Conservation (phyloP, 2,888 invertebrate species). For the Drosophila pseudotakahashii region DNA sequence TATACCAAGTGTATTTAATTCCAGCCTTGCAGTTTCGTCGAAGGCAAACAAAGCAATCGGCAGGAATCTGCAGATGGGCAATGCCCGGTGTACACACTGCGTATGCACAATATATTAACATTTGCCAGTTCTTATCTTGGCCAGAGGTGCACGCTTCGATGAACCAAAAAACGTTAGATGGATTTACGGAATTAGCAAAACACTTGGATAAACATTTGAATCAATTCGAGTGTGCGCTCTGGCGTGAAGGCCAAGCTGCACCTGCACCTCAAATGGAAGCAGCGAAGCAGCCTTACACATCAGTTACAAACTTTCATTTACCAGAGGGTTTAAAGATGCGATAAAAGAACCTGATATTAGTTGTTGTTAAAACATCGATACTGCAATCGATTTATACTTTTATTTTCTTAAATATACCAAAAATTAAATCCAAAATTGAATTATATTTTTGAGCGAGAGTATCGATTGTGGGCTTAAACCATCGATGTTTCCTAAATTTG, state of each 20-base stretch:
- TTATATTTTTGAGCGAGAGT: too few species aligned
- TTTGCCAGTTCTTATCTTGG: slow-evolving; percentile 47
- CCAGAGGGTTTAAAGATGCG: not conserved
- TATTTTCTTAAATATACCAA: too few species aligned
- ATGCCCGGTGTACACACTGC: slow-evolving; percentile 19
- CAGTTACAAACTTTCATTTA: not conserved
- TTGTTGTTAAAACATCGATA: too few species aligned
- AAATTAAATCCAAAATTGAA: too few species aligned
- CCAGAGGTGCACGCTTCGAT: slow-evolving; percentile 46
- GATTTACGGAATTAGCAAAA: slow-evolving; percentile 34
- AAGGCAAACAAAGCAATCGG: slow-evolving; percentile 48
- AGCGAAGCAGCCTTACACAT: not conserved
- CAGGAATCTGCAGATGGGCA: slow-evolving; percentile 8
- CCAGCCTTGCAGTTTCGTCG: slow-evolving; percentile 52
- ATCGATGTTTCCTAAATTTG: too few species aligned
- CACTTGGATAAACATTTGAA: slow-evolving; percentile 39
- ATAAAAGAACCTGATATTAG: too few species aligned
- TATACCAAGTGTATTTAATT: slow-evolving; percentile 65
- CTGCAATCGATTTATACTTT: too few species aligned
- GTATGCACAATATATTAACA: slow-evolving; percentile 34
- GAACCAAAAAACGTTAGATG: slow-evolving; percentile 25
- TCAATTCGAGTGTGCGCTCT: slow-evolving; percentile 21
- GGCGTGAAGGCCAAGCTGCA: slow-evolving; percentile 10
- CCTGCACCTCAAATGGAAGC: slow-evolving; percentile 6
- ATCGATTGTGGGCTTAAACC: too few species aligned